Evolutionary conservation across 2,888 invertebrate species (phyloP).

Genomic region (Mesorhabditis sp.): DNA sequence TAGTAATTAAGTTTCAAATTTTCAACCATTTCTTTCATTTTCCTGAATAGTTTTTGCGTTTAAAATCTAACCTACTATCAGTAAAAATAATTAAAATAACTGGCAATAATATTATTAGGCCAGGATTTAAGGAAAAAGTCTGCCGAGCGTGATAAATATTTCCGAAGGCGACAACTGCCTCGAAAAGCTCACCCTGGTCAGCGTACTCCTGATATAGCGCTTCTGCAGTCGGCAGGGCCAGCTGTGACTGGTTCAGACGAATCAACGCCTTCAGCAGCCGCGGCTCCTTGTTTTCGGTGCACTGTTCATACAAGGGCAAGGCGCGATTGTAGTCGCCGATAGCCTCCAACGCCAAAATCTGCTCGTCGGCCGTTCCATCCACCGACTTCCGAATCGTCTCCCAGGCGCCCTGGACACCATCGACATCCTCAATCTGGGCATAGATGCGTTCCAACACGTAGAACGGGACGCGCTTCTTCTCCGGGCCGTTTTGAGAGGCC

Average conservation of each 20-base stretch:
- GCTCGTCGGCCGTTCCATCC: constrained; percentile 17
- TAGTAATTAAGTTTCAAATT: no score
- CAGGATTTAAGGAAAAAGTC: no score
- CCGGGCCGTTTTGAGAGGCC: not conserved
- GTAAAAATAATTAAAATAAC: no score
- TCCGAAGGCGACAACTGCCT: not conserved
- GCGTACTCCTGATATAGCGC: constrained; percentile 6
- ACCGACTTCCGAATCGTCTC: constrained; percentile 14
- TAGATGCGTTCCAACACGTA: constrained; percentile 23
- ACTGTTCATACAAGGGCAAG: constrained; percentile 17
- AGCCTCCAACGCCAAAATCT: constrained; percentile 25
- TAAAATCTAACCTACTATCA: no score
- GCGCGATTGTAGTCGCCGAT: constrained; percentile 28
- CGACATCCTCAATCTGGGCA: constrained; percentile 22
- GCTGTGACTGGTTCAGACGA: constrained; percentile 18
- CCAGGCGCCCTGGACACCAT: constrained; percentile 25
- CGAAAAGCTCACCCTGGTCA: constrained; percentile 8
- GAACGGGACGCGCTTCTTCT: constrained; percentile 12
- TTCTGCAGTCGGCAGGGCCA: constrained; percentile 14
- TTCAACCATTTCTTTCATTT: no score
- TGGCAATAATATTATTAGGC: no score
- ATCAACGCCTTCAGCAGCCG: constrained; percentile 16
- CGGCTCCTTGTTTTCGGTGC: constrained; percentile 18
- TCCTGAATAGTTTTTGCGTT: no score
- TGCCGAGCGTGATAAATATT: no score